Evolutionary conservation across 2,888 invertebrate genomes (phyloP), one percentile per base, ranked within the genome.

Genomic region (Ametastegia equiseti): DNA sequence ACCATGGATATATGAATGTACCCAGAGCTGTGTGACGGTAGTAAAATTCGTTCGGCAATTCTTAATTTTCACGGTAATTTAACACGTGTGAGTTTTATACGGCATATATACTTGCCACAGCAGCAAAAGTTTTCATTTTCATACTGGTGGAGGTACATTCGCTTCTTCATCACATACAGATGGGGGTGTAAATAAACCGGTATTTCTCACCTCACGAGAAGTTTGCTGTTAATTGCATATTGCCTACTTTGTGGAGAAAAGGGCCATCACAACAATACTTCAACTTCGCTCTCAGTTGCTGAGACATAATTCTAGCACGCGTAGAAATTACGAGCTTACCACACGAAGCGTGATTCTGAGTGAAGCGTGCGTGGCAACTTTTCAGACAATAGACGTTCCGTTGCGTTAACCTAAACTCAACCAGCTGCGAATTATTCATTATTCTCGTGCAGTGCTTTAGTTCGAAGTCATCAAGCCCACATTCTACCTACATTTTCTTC

Each of bases 361-460:
- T n/a, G n/a, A n/a, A n/a, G n/a, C n/a, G n/a, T 27, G 42, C 71
- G 30, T 47, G 71, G 71, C 47, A 71, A 27, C 71, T 47, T 71
- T 71, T 42, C 71, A 71, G n/a, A 71, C 71, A 71, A 71, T 71
- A 47, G 71, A n/a, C 47, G 42, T 71, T 71, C 30, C 45, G 27
- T 47, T 47, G 30, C 27, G 71, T 71, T 42, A 3, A 45, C 27
- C 27, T 15, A 30, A 39, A 67, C 39, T n/a, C 19, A n/a, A 39
- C 65, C 71, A 47, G 47, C 6, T 71, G 27, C 15, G 71, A 30
- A 3, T 71, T 30, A 71, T 71, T 71, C 45, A 47, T 71, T 71
- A 71, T 71, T 47, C 27, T 30, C 71, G 27, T 47, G 71, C 71
- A 71, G 36, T 47, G 13, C 47, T 15, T 71, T 27, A 47, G 15